Base-by-base conservation (phyloP, 2,797 vertebrate genomes). In the Vireo griseus region DNA sequence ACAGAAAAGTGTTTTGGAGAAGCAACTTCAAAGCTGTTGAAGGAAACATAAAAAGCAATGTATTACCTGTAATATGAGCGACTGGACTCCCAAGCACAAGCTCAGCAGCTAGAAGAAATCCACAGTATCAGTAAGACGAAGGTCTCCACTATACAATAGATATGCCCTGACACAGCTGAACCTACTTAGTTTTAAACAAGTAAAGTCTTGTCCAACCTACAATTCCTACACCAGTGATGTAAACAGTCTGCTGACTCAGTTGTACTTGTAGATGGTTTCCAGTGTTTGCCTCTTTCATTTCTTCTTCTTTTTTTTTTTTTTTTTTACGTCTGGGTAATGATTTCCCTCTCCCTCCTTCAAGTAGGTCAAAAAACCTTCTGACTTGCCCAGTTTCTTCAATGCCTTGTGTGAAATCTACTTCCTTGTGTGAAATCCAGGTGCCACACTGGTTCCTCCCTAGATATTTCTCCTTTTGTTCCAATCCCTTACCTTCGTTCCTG, bases 211-310 rank as follows among this genome's bases (percentile, higher is more conserved):
- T 51, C 63, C 80, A 81, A 62, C 26, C 58, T 92, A 42, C 65
- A 72, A 45, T 28, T 55, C 50, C 35, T 35, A n/a, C 28, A 83
- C 51, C 48, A 82, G 13, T 44, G 79, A 75, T 71, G 48, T 67
- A 90, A 95, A 82, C 29, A 94, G 55, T 31, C 42, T 85, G 77
- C 55, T 92, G 86, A 85, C 88, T 86, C 77, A 90, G n/a, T 86
- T 66, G 44, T 42, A 84, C 15, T 7, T 82, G 59, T 67, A 92
- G 16, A 77, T 19, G 8, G 33, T 68, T 92, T 90, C 55, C 47
- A 88, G 47, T 21, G 10, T 73, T 84, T 48, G 28, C 40, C 81
- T 72, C 66, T 92, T 92, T 83, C 28, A 88, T 75, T 92, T 69
- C 19, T 80, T 69, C 19, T 80, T 76, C 37, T 78, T 74, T 73